phyloP scores from a whole-genome alignment of 2,888 invertebrate species.

The Limnephilus marmoratus region DNA sequence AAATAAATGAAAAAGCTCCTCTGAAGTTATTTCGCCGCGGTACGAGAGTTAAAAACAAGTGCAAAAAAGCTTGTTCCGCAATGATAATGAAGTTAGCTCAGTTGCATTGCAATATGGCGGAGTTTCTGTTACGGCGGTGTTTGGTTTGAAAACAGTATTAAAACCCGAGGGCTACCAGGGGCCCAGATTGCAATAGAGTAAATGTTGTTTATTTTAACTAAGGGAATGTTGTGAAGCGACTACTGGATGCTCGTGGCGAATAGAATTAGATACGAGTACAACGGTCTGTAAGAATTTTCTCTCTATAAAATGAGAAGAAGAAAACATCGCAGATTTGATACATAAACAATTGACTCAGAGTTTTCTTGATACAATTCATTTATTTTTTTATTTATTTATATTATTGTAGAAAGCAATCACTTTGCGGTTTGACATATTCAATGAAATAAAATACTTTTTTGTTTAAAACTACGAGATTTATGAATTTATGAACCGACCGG shows the following conservation, averaged over 20 bases:
- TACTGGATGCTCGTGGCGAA: conserved; percentile 3
- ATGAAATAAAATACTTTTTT: too few species aligned
- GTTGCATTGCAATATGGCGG: conserved; percentile 40
- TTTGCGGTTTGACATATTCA: too few species aligned
- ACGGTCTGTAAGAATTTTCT: background rate
- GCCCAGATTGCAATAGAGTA: conserved; percentile 24
- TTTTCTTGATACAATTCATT: background rate
- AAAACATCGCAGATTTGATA: background rate
- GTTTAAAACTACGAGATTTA: too few species aligned
- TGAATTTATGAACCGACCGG: too few species aligned
- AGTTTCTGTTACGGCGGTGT: conserved; percentile 22
- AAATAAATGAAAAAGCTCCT: background rate
- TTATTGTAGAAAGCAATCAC: too few species aligned
- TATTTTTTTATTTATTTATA: too few species aligned
- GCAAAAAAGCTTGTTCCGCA: conserved; percentile 40
- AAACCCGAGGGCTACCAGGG: conserved; percentile 21
- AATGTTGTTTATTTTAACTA: conserved; percentile 29
- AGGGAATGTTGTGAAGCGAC: background rate
- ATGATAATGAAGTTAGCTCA: conserved; percentile 50
- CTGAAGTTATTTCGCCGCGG: background rate
- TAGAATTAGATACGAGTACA: background rate
- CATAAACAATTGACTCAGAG: background rate
- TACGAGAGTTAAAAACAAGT: background rate
- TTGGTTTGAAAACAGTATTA: conserved; percentile 46
- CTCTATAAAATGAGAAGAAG: background rate